Base-by-base conservation (phyloP, 2,888 invertebrate genomes). In the Eulithis testata region DNA sequence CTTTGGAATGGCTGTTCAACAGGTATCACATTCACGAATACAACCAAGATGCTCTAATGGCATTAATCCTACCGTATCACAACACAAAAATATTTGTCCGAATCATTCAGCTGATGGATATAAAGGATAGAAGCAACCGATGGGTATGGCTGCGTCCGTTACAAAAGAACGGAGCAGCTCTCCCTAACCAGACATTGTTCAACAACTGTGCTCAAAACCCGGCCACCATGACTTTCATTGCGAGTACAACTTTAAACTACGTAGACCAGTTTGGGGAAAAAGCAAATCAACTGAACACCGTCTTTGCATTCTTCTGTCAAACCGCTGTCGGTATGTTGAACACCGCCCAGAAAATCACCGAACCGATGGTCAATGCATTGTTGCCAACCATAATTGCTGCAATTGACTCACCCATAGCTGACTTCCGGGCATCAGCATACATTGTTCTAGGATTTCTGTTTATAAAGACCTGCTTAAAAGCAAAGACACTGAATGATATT, bases 1-100 rank as follows among this genome's bases (percentile, higher is more conserved):
- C 98, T 2, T 86, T 99, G 54, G 99, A 99, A 93, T 99, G 99
- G 99, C 94, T 99, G 3, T 95, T 99, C 53, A 95, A 97, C 78
- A 95, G 98, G 74, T 99, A 96, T 83, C 95, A 96, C 72, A 96
- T 99, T 68, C 97, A 99, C 77, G 94, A 96, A 60, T 99, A 96
- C 86, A 99, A 99, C 82, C 95, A 95, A 63, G 96, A 97, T 79
- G 95, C 96, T 0, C 93, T 99, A 49, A 91, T 99, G 77, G 94
- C 96, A 68, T 91, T 97, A 8, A 96, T 97, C 62, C 87, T 99
- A 61, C 99, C 99, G 0, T 99, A 98, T 84, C 98, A 99, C 86
- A 97, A 98, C 79, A 97, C 98, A 0, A 96, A 96, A 73, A 96
- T 97, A 69, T 99, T 99, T 90, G 95, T 97, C 0, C 89, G 95